These are phyloP conservation scores for Eleginops maclovinus DNA, from an alignment of 2,113 vertebrate genomes.

Conservation along the genomic window DNA sequence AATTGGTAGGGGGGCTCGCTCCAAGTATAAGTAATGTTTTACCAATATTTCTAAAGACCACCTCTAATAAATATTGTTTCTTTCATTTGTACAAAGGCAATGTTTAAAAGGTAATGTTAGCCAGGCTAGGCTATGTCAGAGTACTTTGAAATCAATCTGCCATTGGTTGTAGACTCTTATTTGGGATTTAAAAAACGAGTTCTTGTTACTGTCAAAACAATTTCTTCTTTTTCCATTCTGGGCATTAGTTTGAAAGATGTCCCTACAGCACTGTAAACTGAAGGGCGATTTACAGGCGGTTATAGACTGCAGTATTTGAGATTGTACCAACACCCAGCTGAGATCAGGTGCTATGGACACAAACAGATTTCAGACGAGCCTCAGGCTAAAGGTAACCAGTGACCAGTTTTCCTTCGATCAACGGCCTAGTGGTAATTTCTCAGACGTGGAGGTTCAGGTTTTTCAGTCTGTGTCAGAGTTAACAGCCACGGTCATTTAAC, in stretches of 20 bases:
- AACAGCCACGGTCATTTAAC: conserved; percentile 3
- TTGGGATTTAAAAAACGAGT: neutral
- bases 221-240: neutral
- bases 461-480: conserved; percentile 29
- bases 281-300: no score
- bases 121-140: neutral
- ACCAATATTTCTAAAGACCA: neutral
- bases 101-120: neutral
- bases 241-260: neutral
- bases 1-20: neutral
- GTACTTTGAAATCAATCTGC: neutral
- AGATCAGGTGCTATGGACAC: conserved; percentile 2
- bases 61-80: neutral
- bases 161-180: neutral
- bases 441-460: neutral
- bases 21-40: neutral
- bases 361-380: conserved; percentile 47
- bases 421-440: conserved; percentile 3
- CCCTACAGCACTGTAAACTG: neutral
- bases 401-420: conserved; percentile 7
- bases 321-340: neutral
- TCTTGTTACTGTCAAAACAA: neutral
- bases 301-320: neutral
- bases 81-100: neutral
- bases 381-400: conserved; percentile 17